Percentiles rank a stretch among this genome's conserved stretches.
Evolutionary conservation across 2,797 vertebrate species (phyloP).

Genomic region (Argyrosomus regius): DNA sequence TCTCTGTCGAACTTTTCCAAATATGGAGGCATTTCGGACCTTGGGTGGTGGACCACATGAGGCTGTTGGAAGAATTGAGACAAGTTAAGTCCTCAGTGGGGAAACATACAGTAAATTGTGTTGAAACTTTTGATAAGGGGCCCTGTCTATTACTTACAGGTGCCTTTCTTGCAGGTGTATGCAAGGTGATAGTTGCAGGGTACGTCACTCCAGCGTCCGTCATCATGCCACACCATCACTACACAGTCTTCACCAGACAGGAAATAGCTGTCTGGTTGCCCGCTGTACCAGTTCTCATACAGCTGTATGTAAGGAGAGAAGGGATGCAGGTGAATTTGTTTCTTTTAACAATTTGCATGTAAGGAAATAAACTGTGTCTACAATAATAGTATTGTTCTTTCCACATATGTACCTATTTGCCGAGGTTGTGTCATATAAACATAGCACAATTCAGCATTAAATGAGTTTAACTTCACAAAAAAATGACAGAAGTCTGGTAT

Average conservation of each 20-base stretch:
- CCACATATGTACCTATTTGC: neutral
- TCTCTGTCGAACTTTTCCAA: slow-evolving; percentile 85
- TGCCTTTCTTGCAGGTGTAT: slow-evolving; percentile 97
- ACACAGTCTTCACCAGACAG: slow-evolving; percentile 97
- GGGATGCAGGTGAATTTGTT: neutral
- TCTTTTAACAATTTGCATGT: neutral
- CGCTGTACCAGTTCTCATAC: slow-evolving; percentile 95
- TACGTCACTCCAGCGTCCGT: slow-evolving; percentile 95
- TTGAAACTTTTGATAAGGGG: neutral
- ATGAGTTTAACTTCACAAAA: too few relatives aligned
- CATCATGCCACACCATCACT: slow-evolving; percentile 95
- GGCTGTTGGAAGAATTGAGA: slow-evolving; percentile 77
- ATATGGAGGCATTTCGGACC: slow-evolving; percentile 85
- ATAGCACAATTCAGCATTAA: neutral
- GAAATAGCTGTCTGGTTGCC: slow-evolving; percentile 97
- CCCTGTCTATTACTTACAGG: slow-evolving; percentile 85
- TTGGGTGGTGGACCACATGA: slow-evolving; percentile 90
- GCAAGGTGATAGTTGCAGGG: slow-evolving; percentile 97
- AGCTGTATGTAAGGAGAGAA: slow-evolving; percentile 80
- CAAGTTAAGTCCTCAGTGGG: neutral
- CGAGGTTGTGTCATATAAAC: neutral
- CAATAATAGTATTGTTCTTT: neutral
- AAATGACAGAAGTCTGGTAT: too few relatives aligned
- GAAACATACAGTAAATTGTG: neutral
- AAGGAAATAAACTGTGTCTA: neutral